A percentile compares a stretch with the other conserved stretches of the same genome.
phyloP scores from a whole-genome alignment of 1,140 invertebrate species.

The Dryas iulia region DNA sequence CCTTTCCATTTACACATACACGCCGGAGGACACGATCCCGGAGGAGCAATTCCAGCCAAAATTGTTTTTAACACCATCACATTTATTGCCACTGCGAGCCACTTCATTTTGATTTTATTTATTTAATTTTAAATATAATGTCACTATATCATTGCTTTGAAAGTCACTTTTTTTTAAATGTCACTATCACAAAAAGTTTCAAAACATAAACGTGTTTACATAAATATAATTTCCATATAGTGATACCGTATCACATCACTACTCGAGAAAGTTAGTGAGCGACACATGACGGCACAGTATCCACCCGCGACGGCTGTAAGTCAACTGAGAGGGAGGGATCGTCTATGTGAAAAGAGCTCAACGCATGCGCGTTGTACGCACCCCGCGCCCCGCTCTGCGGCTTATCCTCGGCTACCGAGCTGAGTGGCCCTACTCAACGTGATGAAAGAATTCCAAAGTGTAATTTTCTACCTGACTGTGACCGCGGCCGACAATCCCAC shows the following conservation, averaged over 20 bases:
- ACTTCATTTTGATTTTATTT: conserved; percentile 67
- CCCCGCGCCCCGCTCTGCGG: conserved; percentile 73
- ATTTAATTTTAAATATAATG: conserved; percentile 36
- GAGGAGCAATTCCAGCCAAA: conserved; percentile 62
- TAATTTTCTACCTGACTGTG: conserved; percentile 77
- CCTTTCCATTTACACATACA: conserved; percentile 96
- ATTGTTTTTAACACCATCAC: conserved; percentile 63
- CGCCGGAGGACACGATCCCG: conserved; percentile 85
- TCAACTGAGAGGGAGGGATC: conserved; percentile 72
- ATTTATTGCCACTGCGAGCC: conserved; percentile 65
- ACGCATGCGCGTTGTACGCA: conserved; percentile 61
- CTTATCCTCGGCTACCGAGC: conserved; percentile 63
- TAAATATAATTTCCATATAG: conserved; percentile 42
- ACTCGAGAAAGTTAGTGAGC: conserved; percentile 73
- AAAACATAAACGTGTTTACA: conserved; percentile 35
- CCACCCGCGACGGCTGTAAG: conserved; percentile 54
- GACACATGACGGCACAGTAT: conserved; percentile 65
- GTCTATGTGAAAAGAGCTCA: conserved; percentile 54
- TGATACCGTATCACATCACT: conserved; percentile 76
- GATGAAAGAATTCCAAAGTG: conserved; percentile 77
- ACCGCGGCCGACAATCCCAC: conserved; percentile 58
- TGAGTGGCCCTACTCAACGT: conserved; percentile 60
- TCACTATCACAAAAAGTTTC: conserved; percentile 32
- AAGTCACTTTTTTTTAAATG: conserved; percentile 15
- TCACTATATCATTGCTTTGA: conserved; percentile 47